A percentile compares a stretch with the other conserved stretches of the same genome.
Evolutionary conservation across 1,140 invertebrate species (phyloP).

Genomic region (Pseudobourletiella spinata): DNA sequence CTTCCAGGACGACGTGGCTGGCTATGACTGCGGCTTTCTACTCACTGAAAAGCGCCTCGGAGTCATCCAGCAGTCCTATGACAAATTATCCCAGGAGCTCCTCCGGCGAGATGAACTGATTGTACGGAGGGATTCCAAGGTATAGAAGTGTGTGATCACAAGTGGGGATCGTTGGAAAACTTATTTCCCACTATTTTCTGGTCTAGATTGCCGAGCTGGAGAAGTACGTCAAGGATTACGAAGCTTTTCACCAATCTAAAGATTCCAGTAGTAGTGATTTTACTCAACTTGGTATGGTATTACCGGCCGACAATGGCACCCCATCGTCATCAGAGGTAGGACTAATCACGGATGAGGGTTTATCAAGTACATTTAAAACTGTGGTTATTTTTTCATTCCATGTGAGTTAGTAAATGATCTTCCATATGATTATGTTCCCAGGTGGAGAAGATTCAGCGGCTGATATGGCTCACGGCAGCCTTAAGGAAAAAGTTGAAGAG

Average conservation of each 20-base stretch:
- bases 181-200: background rate
- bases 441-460: background rate
- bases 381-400: too few relatives aligned
- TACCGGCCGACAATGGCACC: too few relatives aligned
- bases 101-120: background rate
- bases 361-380: background rate
- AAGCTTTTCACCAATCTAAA: background rate
- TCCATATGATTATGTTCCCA: background rate
- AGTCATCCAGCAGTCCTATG: background rate
- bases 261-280: background rate
- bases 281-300: background rate
- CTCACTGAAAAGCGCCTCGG: background rate
- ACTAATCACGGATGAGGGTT: background rate
- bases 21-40: background rate
- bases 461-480: background rate
- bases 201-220: slow-evolving; percentile 2
- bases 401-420: too few relatives aligned
- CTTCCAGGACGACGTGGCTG: background rate
- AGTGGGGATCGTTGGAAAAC: background rate
- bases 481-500: slow-evolving; percentile 6
- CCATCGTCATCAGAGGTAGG: too few relatives aligned
- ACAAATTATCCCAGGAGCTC: background rate
- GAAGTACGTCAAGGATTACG: background rate
- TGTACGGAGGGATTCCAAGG: background rate
- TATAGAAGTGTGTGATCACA: background rate